Conservation (phyloP, 2,113 vertebrate species). For the Rana temporaria region DNA sequence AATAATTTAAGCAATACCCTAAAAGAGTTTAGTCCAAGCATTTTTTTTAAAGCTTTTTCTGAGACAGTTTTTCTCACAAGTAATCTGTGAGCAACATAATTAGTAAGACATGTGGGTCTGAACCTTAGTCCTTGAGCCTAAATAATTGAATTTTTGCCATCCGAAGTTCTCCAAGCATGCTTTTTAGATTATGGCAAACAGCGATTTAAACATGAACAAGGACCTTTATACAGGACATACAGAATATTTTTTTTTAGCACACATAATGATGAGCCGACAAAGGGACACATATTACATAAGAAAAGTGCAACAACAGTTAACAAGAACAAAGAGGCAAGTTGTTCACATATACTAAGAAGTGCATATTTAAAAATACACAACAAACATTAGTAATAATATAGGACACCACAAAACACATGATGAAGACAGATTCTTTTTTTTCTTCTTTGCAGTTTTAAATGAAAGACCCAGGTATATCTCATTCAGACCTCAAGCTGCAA, state of each 20-base stretch:
- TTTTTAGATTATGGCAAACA: background rate
- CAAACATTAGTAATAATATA: background rate
- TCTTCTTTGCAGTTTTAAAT: background rate
- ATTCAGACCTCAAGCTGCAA: constrained; percentile 5
- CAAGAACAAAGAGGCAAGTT: background rate
- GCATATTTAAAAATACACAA: constrained; percentile 20
- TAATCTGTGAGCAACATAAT: too few relatives aligned
- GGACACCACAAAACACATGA: background rate
- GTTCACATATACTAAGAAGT: background rate
- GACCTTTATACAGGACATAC: background rate
- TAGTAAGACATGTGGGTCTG: too few relatives aligned
- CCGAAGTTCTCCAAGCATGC: background rate
- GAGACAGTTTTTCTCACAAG: too few relatives aligned
- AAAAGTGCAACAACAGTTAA: background rate
- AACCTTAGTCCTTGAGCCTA: too few relatives aligned
- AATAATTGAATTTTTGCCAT: too few relatives aligned
- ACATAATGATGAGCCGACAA: background rate
- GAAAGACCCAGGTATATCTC: background rate
- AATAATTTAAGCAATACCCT: too few relatives aligned
- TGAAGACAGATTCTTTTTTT: background rate
- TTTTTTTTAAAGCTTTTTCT: too few relatives aligned
- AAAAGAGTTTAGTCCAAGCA: too few relatives aligned
- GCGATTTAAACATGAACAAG: background rate
- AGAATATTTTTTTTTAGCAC: background rate
- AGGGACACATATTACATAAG: background rate